These are phyloP conservation scores for Cydia splendana DNA, from an alignment of 1,140 invertebrate genomes.

Conservation along the genomic window DNA sequence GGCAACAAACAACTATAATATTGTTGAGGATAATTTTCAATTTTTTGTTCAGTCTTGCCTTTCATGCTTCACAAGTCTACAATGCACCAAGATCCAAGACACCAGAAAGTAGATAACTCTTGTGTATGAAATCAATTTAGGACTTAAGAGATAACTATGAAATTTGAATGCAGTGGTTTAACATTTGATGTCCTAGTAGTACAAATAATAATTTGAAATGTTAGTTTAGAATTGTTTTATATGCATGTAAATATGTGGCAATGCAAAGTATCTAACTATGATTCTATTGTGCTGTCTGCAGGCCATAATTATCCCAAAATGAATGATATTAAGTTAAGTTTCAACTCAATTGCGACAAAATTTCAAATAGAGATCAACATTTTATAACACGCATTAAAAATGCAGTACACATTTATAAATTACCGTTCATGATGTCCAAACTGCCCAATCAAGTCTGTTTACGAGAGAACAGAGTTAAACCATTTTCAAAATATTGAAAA, in stretches of 20 bases:
- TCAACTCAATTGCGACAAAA: neutral
- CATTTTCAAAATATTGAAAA: neutral
- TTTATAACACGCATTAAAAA: slow-evolving; percentile 8
- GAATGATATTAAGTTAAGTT: neutral
- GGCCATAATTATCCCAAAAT: neutral
- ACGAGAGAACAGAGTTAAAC: neutral
- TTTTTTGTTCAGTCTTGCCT: too few relatives aligned
- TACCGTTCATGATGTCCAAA: neutral
- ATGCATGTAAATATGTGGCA: neutral
- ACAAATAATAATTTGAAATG: neutral
- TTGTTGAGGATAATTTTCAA: too few relatives aligned
- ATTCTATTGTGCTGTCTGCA: slow-evolving; percentile 21
- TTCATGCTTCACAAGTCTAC: too few relatives aligned
- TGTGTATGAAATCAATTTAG: neutral
- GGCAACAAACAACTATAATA: too few relatives aligned
- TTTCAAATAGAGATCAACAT: slow-evolving; percentile 19
- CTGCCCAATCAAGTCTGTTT: neutral
- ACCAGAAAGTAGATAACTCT: neutral
- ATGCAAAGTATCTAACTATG: neutral
- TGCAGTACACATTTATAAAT: slow-evolving; percentile 20
- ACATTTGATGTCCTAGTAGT: too few relatives aligned
- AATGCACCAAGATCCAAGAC: neutral
- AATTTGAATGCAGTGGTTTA: too few relatives aligned
- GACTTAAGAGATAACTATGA: neutral
- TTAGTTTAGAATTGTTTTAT: neutral